Percentiles rank a stretch among this genome's conserved stretches.
Conservation (phyloP, 2,113 vertebrate genomes). For the Coptodon rendalli region DNA sequence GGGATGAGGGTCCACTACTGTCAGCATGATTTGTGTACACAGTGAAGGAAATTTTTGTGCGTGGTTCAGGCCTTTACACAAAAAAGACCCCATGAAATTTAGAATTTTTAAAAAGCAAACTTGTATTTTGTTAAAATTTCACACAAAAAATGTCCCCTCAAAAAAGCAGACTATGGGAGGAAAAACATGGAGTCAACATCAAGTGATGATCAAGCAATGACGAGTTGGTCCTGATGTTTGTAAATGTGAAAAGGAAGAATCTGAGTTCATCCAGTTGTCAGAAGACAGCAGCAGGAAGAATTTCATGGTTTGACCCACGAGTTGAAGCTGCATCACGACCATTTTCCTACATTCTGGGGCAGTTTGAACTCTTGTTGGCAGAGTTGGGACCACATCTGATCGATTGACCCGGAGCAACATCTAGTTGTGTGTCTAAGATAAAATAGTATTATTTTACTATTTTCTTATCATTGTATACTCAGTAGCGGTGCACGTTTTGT, state of each 20-base stretch:
- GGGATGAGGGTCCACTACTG: not conserved
- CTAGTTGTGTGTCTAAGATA: not conserved
- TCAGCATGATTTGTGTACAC: not conserved
- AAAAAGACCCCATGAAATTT: not conserved
- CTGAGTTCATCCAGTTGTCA: not conserved
- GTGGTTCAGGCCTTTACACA: not conserved
- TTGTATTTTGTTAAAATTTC: not conserved
- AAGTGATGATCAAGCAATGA: not conserved
- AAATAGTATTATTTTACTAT: not conserved
- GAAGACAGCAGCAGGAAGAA: not conserved
- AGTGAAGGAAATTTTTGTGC: not conserved
- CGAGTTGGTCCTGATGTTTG: not conserved
- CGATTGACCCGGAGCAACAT: not conserved
- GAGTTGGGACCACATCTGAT: not conserved
- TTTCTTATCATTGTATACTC: not conserved
- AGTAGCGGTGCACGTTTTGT: not conserved
- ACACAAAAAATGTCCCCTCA: not conserved
- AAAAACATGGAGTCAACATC: not conserved
- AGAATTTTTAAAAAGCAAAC: not conserved
- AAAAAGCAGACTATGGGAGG: not conserved
- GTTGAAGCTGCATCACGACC: not conserved
- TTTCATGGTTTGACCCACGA: not conserved
- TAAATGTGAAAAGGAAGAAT: not conserved
- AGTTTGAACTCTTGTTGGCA: not conserved
- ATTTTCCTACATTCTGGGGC: not conserved